Percentiles rank a stretch among this genome's conserved stretches.
These are phyloP conservation scores for Colossoma macropomum DNA, from an alignment of 2,113 vertebrate genomes.

Conservation along the genomic window DNA sequence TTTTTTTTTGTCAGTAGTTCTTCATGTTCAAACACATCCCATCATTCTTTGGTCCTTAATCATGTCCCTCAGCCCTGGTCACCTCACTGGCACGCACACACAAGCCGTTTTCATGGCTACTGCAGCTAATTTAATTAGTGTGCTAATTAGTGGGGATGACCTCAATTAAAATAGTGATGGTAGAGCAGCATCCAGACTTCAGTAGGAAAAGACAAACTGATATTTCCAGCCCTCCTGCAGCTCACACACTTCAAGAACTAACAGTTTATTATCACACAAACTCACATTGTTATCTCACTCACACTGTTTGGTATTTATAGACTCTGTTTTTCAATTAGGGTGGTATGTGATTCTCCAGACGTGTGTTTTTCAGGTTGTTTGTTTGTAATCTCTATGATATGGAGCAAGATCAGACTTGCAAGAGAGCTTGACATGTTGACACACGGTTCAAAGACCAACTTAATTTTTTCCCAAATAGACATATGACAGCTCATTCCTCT, in stretches of 20 bases:
- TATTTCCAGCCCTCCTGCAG: slow-evolving; percentile 26
- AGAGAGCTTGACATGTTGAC: not conserved
- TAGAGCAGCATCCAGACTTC: slow-evolving; percentile 4
- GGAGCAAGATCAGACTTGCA: not conserved
- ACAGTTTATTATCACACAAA: not conserved
- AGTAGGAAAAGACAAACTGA: slow-evolving; percentile 41
- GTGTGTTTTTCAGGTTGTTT: not conserved
- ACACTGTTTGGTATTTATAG: not conserved
- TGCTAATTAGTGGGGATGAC: slow-evolving; percentile 64
- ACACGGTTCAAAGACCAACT: not conserved
- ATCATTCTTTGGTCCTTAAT: not conserved
- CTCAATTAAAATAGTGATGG: slow-evolving; percentile 66
- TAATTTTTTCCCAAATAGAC: not conserved
- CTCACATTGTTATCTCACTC: not conserved
- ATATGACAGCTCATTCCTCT: not conserved
- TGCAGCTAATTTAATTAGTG: slow-evolving; percentile 54
- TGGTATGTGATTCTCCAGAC: not conserved
- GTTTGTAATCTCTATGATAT: not conserved
- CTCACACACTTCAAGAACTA: not conserved
- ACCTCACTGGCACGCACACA: not conserved
- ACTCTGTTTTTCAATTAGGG: not conserved
- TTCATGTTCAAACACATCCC: not conserved
- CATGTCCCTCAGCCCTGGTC: not conserved
- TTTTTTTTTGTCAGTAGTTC: not conserved
- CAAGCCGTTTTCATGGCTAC: slow-evolving; percentile 47